Conservation (phyloP, 2,113 vertebrate species). For the Octodon degus region DNA sequence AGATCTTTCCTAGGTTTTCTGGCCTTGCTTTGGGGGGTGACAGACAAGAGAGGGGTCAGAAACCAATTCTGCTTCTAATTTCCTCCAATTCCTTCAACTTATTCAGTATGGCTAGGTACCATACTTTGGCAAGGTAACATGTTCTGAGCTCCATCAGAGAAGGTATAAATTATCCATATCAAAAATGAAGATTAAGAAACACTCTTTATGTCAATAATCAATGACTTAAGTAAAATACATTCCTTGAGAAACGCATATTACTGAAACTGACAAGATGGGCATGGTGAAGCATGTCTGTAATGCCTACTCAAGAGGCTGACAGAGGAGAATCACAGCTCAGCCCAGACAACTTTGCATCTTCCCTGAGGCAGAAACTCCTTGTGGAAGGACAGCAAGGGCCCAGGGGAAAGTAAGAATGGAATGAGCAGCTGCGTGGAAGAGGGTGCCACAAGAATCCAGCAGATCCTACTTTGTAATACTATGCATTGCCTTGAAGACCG, state of each 20-base stretch:
- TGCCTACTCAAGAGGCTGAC: background rate
- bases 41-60: background rate
- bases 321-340: background rate
- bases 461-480: background rate
- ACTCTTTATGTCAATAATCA: background rate
- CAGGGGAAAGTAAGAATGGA: background rate
- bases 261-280: background rate
- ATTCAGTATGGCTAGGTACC: background rate
- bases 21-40: background rate
- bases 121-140: background rate
- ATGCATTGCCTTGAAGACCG: background rate
- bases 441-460: background rate
- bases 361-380: background rate
- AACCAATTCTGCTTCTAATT: background rate
- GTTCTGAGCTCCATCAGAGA: background rate
- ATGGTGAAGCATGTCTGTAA: background rate
- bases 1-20: background rate
- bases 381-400: background rate
- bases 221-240: background rate
- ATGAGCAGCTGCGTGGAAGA: background rate
- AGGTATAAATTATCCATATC: background rate
- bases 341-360: background rate
- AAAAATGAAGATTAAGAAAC: background rate
- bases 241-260: background rate
- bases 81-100: background rate